phyloP scores from a whole-genome alignment of 2,888 invertebrate species.

The Ischnura elegans region DNA sequence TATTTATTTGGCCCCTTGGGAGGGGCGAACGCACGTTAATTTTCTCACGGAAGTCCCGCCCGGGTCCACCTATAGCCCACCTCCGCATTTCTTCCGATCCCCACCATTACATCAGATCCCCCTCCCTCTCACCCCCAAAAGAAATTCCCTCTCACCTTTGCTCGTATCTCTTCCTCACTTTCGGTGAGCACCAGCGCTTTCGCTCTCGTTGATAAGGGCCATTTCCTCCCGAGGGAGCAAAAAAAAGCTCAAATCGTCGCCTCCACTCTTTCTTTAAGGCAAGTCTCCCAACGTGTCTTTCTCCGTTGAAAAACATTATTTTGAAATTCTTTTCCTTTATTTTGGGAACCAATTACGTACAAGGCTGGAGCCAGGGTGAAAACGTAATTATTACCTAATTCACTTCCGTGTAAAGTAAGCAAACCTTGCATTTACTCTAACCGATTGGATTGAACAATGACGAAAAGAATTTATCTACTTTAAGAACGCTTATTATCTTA shows the following conservation, averaged over 20 bases:
- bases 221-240: slow-evolving; percentile 9
- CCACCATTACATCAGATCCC: not conserved
- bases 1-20: not conserved
- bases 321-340: not conserved
- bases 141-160: too few relatives aligned
- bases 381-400: too few relatives aligned
- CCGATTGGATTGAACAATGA: too few relatives aligned
- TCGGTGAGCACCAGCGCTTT: not conserved
- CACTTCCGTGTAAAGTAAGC: too few relatives aligned
- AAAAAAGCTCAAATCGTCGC: not conserved
- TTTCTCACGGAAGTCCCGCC: not conserved
- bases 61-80: not conserved
- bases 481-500: too few relatives aligned
- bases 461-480: too few relatives aligned
- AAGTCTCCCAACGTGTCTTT: not conserved
- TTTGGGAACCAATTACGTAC: not conserved
- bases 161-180: not conserved
- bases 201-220: not conserved
- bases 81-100: not conserved
- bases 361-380: not conserved
- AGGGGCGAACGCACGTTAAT: not conserved
- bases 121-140: not conserved
- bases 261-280: not conserved
- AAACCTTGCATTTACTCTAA: too few relatives aligned
- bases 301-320: not conserved